Base-by-base conservation (phyloP, 2,888 invertebrate species). In the Cordilura impudica region DNA sequence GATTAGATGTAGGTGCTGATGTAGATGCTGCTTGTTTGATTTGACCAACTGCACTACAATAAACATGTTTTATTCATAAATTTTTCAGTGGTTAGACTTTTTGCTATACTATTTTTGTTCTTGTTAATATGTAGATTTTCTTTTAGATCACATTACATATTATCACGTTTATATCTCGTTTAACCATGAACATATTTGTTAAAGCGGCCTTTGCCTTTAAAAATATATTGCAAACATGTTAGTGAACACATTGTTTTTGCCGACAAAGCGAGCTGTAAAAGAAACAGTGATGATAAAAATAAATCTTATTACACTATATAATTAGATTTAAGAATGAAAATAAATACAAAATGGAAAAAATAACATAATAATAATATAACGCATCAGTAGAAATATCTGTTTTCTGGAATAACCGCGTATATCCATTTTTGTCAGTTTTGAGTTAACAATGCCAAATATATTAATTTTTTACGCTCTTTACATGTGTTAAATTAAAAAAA, bases 1-100 rank as follows among this genome's bases (percentile, higher is more conserved):
- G n/a, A n/a, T n/a, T n/a, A n/a, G n/a, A n/a, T n/a, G n/a, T n/a
- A n/a, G n/a, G n/a, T n/a, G n/a, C n/a, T n/a, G n/a, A n/a, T n/a
- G 65, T 60, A 53, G 63, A 43, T 60, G 51, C 63, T 72, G 63
- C 29, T 54, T 31, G 35, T 29, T 61, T 61, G 70, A 60, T 60
- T 74, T 70, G 70, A 49, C n/a, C n/a, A n/a, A n/a, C 49, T 73
- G 73, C 70, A 72, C 39, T 70, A 67, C 79, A 71, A 79, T 79
- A 79, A 79, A 79, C 74, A 78, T 79, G 79, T 79, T 79, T 70
- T 78, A 74, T 76, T 77, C 79, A 79, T 79, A 66, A 75, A 60
- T 26, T 71, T 63, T 56, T 18, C 65, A 61, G 54, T 74, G 66
- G 79, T 71, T 71, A 63, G 61, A 79, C 71, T 75, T 75, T 71